Evolutionary conservation across 1,140 invertebrate genomes (phyloP).

Genomic region (Odontomachus brunneus): DNA sequence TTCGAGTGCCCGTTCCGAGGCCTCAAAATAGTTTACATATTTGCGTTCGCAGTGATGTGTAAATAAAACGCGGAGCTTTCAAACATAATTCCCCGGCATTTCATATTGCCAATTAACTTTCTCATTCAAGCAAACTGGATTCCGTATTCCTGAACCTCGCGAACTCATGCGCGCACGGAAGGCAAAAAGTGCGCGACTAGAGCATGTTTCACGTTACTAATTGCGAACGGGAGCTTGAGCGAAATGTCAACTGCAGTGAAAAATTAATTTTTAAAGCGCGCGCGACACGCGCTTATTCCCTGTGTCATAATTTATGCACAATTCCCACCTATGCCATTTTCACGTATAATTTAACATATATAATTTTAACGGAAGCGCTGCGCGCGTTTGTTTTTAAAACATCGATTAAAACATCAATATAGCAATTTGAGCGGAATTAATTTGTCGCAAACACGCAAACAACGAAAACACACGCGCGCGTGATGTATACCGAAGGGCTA

Average conservation of each 20-base stretch:
- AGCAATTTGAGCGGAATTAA: neutral
- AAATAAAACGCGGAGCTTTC: neutral
- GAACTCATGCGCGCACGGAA: too few relatives aligned
- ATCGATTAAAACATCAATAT: constrained; percentile 35
- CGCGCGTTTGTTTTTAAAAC: neutral
- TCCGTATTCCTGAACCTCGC: neutral
- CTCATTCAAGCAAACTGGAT: neutral
- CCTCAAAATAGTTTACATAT: constrained; percentile 39
- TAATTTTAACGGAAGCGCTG: neutral
- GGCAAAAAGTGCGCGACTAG: too few relatives aligned
- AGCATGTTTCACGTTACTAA: too few relatives aligned
- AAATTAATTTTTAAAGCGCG: too few relatives aligned
- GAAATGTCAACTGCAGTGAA: too few relatives aligned
- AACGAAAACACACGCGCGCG: neutral
- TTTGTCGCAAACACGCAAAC: neutral
- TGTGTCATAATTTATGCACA: too few relatives aligned
- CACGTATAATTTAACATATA: neutral
- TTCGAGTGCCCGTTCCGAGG: constrained; percentile 19
- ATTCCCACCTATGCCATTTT: too few relatives aligned
- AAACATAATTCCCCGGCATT: neutral
- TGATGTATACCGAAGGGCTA: neutral
- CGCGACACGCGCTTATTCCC: neutral
- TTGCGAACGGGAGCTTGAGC: too few relatives aligned
- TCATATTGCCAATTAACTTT: neutral
- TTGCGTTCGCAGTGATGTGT: constrained; percentile 18